Evolutionary conservation across 2,888 invertebrate genomes (phyloP).

Genomic region (Anarsia innoxiella): DNA sequence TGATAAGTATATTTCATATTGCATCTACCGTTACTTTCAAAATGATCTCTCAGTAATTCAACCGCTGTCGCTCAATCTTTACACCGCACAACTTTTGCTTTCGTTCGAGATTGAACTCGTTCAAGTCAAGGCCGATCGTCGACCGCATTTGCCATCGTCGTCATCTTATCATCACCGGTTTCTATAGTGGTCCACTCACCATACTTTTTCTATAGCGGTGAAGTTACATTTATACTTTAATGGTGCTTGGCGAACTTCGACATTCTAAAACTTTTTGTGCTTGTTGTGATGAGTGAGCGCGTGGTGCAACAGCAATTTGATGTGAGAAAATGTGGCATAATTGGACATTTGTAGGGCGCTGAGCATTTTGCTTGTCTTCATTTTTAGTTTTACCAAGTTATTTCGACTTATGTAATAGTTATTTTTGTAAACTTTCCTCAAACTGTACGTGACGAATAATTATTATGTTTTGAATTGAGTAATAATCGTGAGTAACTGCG

Average conservation of each 20-base stretch:
- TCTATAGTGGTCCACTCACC: background rate
- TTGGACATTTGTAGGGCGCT: background rate
- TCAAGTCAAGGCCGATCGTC: slow-evolving; percentile 46
- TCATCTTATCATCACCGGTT: slow-evolving; percentile 5
- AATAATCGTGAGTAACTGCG: too few species aligned
- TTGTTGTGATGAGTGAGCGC: background rate
- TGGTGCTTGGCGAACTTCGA: background rate
- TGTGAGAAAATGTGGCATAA: slow-evolving; percentile 1
- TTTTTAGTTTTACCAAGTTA: too few species aligned
- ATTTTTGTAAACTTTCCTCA: too few species aligned
- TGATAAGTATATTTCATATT: too few species aligned
- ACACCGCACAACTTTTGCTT: slow-evolving; percentile 31
- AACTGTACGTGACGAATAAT: too few species aligned
- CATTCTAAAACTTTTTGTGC: background rate
- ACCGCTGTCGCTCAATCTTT: slow-evolving; percentile 20
- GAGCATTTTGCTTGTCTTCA: too few species aligned
- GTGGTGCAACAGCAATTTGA: background rate
- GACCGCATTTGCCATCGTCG: slow-evolving; percentile 26
- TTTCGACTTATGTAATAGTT: too few species aligned
- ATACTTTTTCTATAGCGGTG: background rate
- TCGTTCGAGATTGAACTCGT: slow-evolving; percentile 39
- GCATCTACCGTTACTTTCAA: too few species aligned
- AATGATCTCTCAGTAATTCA: too few species aligned
- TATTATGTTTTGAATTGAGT: too few species aligned
- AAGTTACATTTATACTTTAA: background rate